phyloP scores from a whole-genome alignment of 2,888 invertebrate genomes.

The Morpho deidamia region DNA sequence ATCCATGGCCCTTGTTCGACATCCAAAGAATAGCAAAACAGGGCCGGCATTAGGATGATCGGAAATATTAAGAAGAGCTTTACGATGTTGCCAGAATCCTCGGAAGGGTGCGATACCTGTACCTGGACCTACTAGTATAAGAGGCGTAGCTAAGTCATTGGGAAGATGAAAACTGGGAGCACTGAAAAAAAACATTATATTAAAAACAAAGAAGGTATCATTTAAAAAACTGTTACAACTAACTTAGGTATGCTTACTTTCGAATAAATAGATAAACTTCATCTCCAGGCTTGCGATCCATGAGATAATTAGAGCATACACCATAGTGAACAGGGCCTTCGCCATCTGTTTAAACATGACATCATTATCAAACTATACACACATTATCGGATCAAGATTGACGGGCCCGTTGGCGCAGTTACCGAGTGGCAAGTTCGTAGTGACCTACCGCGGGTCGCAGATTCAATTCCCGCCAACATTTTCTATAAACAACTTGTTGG shows the following conservation, averaged over 20 bases:
- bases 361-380: constrained; percentile 20
- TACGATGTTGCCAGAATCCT: constrained; percentile 94
- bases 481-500: too few species aligned
- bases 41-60: constrained; percentile 51
- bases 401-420: too few species aligned
- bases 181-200: constrained; percentile 61
- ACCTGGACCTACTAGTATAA: constrained; percentile 93
- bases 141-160: constrained; percentile 83
- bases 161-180: constrained; percentile 93
- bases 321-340: constrained; percentile 92
- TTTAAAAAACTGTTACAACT: background rate
- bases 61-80: constrained; percentile 49
- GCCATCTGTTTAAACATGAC: constrained; percentile 80
- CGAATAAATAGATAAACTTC: constrained; percentile 88
- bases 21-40: constrained; percentile 94
- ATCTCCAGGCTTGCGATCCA: constrained; percentile 84
- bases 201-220: background rate
- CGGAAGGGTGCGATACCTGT: constrained; percentile 97
- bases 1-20: constrained; percentile 88
- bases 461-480: too few species aligned
- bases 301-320: constrained; percentile 95
- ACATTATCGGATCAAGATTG: background rate
- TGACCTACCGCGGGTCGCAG: too few species aligned
- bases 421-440: too few species aligned
- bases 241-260: constrained; percentile 73